phyloP scores from a whole-genome alignment of 2,797 vertebrate genomes.

The Hybognathus amarus region DNA sequence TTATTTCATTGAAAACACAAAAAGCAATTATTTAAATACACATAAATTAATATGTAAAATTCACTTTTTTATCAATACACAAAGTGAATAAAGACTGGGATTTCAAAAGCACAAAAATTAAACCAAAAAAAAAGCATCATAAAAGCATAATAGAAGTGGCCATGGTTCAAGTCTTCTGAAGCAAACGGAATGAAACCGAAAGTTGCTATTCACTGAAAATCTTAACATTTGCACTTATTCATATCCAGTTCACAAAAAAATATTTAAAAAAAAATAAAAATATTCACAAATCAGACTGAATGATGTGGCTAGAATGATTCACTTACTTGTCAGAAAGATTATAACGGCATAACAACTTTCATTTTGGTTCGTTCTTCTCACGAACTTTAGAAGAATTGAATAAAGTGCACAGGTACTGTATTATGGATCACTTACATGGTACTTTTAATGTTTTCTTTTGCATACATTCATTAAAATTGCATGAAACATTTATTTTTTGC shows the following conservation, averaged over 20 bases:
- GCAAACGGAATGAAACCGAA: not conserved
- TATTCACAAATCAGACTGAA: not conserved
- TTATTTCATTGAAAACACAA: not conserved
- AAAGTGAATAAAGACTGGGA: not conserved
- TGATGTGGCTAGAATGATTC: not conserved
- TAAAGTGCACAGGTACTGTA: not conserved
- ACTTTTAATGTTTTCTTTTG: not conserved
- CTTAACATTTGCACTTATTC: not conserved
- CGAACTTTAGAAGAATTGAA: not conserved
- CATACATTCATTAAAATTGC: not conserved
- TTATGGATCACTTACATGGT: not conserved
- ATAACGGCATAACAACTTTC: too few relatives aligned
- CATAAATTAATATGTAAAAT: not conserved
- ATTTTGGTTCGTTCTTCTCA: not conserved
- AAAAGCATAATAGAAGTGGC: not conserved
- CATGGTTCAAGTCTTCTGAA: not conserved
- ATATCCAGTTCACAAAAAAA: not conserved
- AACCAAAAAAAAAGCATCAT: too few relatives aligned
- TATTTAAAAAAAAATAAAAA: not conserved
- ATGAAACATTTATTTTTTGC: not conserved
- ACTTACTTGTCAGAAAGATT: not conserved
- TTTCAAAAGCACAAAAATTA: not conserved
- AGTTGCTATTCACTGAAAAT: not conserved
- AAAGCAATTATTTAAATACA: not conserved
- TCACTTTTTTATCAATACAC: not conserved